Evolutionary conservation across 2,888 invertebrate species (phyloP).

Genomic region (Palloptera scutellata): DNA sequence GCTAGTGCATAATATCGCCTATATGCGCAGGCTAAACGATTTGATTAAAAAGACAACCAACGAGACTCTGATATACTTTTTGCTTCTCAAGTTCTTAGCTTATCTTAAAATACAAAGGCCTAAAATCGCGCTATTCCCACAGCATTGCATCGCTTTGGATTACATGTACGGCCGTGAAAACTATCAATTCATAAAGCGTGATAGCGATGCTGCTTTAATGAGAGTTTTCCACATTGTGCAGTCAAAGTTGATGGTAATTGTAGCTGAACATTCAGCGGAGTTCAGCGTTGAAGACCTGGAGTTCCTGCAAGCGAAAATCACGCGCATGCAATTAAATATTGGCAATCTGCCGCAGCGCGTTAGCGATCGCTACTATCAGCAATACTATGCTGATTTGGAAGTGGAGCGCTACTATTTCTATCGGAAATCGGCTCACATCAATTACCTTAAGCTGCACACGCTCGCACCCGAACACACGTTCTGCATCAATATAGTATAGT

Average conservation of each 20-base stretch:
- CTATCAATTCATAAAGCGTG: slow-evolving; percentile 32
- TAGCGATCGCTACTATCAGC: slow-evolving; percentile 12
- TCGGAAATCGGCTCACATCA: slow-evolving; percentile 10
- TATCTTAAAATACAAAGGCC: slow-evolving; percentile 37
- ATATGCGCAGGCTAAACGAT: slow-evolving; percentile 34
- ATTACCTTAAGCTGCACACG: slow-evolving; percentile 6
- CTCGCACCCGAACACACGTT: slow-evolving; percentile 24
- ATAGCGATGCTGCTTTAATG: slow-evolving; percentile 31
- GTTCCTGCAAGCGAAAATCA: slow-evolving; percentile 35
- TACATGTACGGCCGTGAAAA: slow-evolving; percentile 34
- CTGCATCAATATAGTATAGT: no score
- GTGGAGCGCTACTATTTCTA: slow-evolving; percentile 2
- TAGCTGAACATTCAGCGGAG: slow-evolving; percentile 27
- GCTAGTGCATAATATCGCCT: slow-evolving; percentile 34
- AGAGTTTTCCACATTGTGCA: slow-evolving; percentile 34
- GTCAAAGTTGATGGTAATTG: slow-evolving; percentile 29
- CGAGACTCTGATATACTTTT: slow-evolving; percentile 29
- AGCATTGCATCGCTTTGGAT: slow-evolving; percentile 34
- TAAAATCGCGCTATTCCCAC: slow-evolving; percentile 12
- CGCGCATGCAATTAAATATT: slow-evolving; percentile 38
- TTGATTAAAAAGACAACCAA: slow-evolving; percentile 31
- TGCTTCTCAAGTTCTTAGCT: slow-evolving; percentile 39
- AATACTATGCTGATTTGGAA: slow-evolving; percentile 33
- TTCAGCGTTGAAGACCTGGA: slow-evolving; percentile 28
- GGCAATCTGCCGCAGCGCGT: slow-evolving; percentile 36